Conservation (phyloP, 1,140 invertebrate species). For the Thalassaphorura encarpata region DNA sequence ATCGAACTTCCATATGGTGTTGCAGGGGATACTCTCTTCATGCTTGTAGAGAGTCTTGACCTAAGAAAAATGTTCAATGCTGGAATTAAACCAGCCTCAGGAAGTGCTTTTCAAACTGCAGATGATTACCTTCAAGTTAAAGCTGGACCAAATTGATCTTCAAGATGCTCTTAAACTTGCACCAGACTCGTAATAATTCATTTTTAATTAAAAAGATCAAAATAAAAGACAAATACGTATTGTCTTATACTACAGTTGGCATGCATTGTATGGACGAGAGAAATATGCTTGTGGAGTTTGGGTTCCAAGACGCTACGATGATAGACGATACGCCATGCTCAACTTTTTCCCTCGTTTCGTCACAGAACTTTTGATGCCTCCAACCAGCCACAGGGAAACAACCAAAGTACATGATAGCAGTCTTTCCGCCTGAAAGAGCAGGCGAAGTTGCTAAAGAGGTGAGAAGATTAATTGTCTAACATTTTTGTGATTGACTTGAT, state of each 20-base stretch:
- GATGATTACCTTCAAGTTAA: slow-evolving; percentile 27
- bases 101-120: slow-evolving; percentile 16
- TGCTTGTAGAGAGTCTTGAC: slow-evolving; percentile 23
- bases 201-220: background rate
- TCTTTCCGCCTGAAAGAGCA: slow-evolving; percentile 15
- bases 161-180: slow-evolving; percentile 21
- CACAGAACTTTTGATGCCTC: slow-evolving; percentile 27
- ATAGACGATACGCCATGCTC: slow-evolving; percentile 27
- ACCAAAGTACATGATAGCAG: slow-evolving; percentile 23
- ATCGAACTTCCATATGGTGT: slow-evolving; percentile 13
- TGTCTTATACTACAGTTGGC: slow-evolving; percentile 8
- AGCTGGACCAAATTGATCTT: slow-evolving; percentile 20
- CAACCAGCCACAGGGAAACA: background rate
- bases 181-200: slow-evolving; percentile 23
- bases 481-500: background rate
- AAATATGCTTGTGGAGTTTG: slow-evolving; percentile 21
- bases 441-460: slow-evolving; percentile 12
- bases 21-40: slow-evolving; percentile 25
- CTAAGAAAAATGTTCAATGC: slow-evolving; percentile 15
- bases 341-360: slow-evolving; percentile 30
- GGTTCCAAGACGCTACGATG: slow-evolving; percentile 27
- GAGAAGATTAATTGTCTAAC: background rate
- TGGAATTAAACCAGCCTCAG: slow-evolving; percentile 11
- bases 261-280: slow-evolving; percentile 25
- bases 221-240: too few relatives aligned